phyloP scores from a whole-genome alignment of 2,113 vertebrate species.

The Anguilla rostrata region DNA sequence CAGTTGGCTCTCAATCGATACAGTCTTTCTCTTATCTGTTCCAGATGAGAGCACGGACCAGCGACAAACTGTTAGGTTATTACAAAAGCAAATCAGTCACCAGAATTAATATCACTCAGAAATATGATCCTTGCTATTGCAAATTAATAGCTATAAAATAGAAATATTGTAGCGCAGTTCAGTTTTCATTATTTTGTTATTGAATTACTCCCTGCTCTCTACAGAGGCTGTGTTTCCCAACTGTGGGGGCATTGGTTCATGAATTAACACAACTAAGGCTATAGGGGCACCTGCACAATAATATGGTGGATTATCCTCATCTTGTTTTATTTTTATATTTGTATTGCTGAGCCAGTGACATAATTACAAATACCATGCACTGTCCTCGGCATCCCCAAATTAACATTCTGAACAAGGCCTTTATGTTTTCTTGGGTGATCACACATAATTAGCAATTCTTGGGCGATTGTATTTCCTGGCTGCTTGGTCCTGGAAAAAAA shows the following conservation, averaged over 20 bases:
- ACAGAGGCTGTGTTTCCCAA: neutral
- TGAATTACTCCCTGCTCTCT: neutral
- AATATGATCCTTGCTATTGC: constrained; percentile 60
- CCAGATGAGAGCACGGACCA: constrained; percentile 63
- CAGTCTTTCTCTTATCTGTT: constrained; percentile 63
- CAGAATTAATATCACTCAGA: constrained; percentile 68
- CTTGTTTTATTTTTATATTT: neutral
- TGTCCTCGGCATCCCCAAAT: neutral
- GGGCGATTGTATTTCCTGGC: too few species aligned
- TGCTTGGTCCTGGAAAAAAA: too few species aligned
- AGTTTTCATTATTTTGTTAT: constrained; percentile 54
- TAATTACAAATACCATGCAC: neutral
- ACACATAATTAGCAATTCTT: too few species aligned
- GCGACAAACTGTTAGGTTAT: constrained; percentile 69
- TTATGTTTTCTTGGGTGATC: neutral
- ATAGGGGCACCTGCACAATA: neutral
- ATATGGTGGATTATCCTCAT: neutral
- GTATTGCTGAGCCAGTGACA: neutral
- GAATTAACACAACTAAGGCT: neutral
- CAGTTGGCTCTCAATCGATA: constrained; percentile 62
- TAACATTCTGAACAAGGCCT: neutral
- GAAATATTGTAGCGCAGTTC: constrained; percentile 38
- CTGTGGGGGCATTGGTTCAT: neutral
- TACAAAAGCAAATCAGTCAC: constrained; percentile 75
- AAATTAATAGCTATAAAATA: constrained; percentile 59